Percentiles rank a stretch among this genome's conserved stretches.
These are phyloP conservation scores for Unio pictorum DNA, from an alignment of 2,888 invertebrate genomes.

Conservation along the genomic window DNA sequence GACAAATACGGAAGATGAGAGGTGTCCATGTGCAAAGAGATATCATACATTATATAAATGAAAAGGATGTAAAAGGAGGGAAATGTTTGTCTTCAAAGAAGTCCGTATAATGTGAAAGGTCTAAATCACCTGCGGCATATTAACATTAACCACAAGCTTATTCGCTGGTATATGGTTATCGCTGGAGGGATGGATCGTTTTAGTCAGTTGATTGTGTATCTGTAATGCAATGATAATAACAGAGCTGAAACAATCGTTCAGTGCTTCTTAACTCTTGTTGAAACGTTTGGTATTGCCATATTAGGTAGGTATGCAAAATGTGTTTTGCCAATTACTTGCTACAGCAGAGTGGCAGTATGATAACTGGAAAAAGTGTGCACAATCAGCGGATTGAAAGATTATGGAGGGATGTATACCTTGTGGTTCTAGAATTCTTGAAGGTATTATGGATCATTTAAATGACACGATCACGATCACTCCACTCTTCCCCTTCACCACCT, in stretches of 20 bases:
- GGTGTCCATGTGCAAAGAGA: constrained; percentile 3
- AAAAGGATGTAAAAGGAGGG: constrained; percentile 2
- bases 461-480: no score
- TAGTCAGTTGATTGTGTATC: no score
- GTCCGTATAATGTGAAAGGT: constrained; percentile 10
- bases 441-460: constrained; percentile 10
- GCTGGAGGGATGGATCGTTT: constrained; percentile 14
- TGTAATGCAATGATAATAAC: constrained; percentile 21
- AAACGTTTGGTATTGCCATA: constrained; percentile 11
- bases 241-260: constrained; percentile 22
- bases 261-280: constrained; percentile 9
- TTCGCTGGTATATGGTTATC: constrained; percentile 23
- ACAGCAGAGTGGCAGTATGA: constrained; percentile 3
- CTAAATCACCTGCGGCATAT: constrained; percentile 26
- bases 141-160: constrained; percentile 29
- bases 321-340: constrained; percentile 19
- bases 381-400: constrained; percentile 30
- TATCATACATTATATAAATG: constrained; percentile 7
- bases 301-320: constrained; percentile 20
- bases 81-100: constrained; percentile 2
- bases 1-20: no score
- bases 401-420: constrained; percentile 30
- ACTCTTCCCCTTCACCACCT: no score
- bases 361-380: constrained; percentile 18
- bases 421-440: constrained; percentile 19